Percentiles rank a stretch among this genome's conserved stretches.
Evolutionary conservation across 2,113 vertebrate species (phyloP).

Genomic region (Toxotes jaculatrix): DNA sequence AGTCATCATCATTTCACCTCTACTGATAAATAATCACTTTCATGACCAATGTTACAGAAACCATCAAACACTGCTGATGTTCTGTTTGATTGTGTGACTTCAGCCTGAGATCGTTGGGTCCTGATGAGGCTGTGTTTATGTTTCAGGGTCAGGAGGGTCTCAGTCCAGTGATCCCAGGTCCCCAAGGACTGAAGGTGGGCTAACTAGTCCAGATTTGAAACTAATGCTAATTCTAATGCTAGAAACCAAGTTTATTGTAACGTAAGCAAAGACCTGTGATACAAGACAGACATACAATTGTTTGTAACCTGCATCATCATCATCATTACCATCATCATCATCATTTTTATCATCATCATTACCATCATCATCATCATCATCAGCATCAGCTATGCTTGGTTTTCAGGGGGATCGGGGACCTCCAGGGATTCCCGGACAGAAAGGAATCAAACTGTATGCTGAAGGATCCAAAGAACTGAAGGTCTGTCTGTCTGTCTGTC

Average conservation of each 20-base stretch:
- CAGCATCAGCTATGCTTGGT: conserved; percentile 42
- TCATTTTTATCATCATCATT: neutral
- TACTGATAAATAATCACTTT: too few relatives aligned
- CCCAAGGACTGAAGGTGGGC: conserved; percentile 76
- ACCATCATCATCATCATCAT: conserved; percentile 15
- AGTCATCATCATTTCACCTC: neutral
- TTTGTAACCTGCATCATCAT: neutral
- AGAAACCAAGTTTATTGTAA: neutral
- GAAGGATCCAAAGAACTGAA: conserved; percentile 80
- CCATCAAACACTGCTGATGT: too few relatives aligned
- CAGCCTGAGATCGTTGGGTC: neutral
- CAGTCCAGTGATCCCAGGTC: conserved; percentile 73
- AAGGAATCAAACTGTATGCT: conserved; percentile 79
- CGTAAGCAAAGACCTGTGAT: neutral
- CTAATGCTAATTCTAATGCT: neutral
- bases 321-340: neutral
- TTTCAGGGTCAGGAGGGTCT: conserved; percentile 80
- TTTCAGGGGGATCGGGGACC: conserved; percentile 77
- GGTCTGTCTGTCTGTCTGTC: conserved; percentile 61
- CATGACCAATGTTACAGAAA: too few relatives aligned
- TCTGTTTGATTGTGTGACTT: neutral
- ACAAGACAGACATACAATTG: neutral
- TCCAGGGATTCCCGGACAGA: conserved; percentile 75
- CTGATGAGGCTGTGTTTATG: neutral
- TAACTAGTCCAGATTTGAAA: neutral